phyloP scores from a whole-genome alignment of 2,888 invertebrate species.

The Uropetala carovei region DNA sequence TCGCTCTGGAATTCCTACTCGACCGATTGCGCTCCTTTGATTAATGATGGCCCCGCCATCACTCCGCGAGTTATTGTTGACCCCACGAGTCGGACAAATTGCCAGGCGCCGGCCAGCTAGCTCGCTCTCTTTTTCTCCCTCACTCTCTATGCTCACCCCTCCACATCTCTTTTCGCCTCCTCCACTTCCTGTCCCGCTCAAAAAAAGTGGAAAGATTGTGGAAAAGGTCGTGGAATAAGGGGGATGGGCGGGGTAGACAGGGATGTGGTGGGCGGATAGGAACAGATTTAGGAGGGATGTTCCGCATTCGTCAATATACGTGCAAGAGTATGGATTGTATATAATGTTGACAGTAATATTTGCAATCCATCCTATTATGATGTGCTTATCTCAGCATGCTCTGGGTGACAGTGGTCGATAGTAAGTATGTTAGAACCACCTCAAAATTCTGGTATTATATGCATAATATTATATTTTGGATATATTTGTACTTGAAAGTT shows the following conservation, averaged over 20 bases:
- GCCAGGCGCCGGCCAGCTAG: slow-evolving; percentile 36
- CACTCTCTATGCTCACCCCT: not conserved
- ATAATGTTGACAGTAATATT: too few species aligned
- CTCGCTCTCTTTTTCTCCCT: slow-evolving; percentile 38
- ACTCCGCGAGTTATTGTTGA: slow-evolving; percentile 48
- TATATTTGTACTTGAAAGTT: too few species aligned
- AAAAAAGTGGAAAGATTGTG: not conserved
- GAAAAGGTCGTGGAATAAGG: not conserved
- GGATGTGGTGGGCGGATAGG: not conserved
- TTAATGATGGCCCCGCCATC: slow-evolving; percentile 53
- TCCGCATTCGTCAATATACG: not conserved
- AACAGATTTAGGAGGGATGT: not conserved
- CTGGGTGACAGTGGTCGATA: too few species aligned
- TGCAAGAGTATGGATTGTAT: not conserved
- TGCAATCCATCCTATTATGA: too few species aligned
- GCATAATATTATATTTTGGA: too few species aligned
- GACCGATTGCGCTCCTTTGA: slow-evolving; percentile 52
- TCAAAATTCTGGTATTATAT: too few species aligned
- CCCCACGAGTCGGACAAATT: slow-evolving; percentile 59
- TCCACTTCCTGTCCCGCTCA: not conserved
- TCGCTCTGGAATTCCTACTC: slow-evolving; percentile 14
- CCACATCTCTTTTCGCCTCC: too few species aligned
- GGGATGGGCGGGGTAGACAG: not conserved
- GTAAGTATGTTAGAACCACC: too few species aligned
- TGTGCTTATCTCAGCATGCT: too few species aligned